A percentile compares a stretch with the other conserved stretches of the same genome.
Conservation (phyloP, 2,113 vertebrate species). For the Pachycephala philippinensis region DNA sequence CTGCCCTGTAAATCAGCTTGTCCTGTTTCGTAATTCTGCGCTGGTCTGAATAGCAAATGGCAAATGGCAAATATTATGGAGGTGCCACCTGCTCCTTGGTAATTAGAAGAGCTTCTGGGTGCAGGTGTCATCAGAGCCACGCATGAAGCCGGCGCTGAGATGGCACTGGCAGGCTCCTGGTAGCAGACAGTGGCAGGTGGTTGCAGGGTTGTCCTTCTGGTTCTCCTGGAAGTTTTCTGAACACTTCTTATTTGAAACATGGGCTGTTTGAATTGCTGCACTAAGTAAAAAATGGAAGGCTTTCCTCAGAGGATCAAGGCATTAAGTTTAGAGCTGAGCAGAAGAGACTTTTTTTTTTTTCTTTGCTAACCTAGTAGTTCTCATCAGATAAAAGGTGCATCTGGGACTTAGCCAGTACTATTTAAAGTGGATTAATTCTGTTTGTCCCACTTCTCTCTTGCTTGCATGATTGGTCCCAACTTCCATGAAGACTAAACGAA, state of each 20-base stretch:
- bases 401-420: slow-evolving; percentile 3
- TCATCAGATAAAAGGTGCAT: slow-evolving; percentile 27
- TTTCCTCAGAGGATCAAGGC: background rate
- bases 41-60: background rate
- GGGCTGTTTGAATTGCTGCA: background rate
- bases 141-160: rapidly evolving
- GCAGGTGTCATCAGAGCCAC: background rate
- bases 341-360: background rate
- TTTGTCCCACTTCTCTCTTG: slow-evolving; percentile 20
- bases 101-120: background rate
- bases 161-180: background rate
- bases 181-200: background rate
- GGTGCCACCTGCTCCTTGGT: background rate
- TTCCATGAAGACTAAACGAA: background rate
- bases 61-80: background rate
- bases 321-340: slow-evolving; percentile 11
- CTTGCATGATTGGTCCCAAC: background rate
- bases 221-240: background rate
- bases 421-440: slow-evolving; percentile 42
- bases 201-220: background rate
- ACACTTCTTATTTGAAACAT: rapidly evolving
- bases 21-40: background rate
- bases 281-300: slow-evolving; percentile 6
- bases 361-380: slow-evolving; percentile 8
- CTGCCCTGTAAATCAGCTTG: background rate